Evolutionary conservation across 2,888 invertebrate species (phyloP), one percentile per base, ranked within the genome.

Genomic region (Caenorhabditis parvicauda): DNA sequence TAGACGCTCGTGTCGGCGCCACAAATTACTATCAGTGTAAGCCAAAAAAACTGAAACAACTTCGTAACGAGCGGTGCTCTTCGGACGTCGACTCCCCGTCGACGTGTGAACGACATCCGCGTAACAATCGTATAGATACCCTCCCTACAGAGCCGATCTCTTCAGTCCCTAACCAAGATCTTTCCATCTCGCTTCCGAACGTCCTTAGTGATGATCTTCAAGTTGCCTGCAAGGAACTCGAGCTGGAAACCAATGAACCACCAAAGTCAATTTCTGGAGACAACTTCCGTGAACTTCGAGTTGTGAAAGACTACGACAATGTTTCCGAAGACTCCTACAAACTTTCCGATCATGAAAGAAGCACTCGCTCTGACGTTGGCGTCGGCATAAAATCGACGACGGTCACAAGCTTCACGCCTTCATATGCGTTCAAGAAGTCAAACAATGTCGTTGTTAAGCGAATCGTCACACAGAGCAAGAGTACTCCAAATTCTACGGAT

Each of bases 171-270:
- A 19, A 37, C 12, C 17, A 9, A 41, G 58, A 59, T 53, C 41
- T 79, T 67, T 74, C 72, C 28, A 48, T 76, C 27, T 79, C 79
- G 17, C 59, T 79, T 38, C 79, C 79, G 25, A 79, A 79, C 60
- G 79, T 79, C 2, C 56, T 77, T 17, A 60, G 58, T 50, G 78
- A 77, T 54, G 76, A 75, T 41, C 50, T 77, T 21, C 66, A 64
- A 32, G 57, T 75, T n/a, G 60, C 66, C 21, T 72, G 73, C 54
- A 55, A 64, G 32, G 72, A 72, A 46, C 59, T 70, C 27, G 58
- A 63, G 29, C 29, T 67, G 25, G 59, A 63, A 42, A 49, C 48
- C 24, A 54, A 64, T 7, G 60, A 66, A 22, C 72, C 73, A 9
- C 72, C 72, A 3, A 78, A 77, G 47, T 70, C 70, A 3, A 64